phyloP scores from a whole-genome alignment of 2,888 invertebrate species.

The Xiphydria camelus region DNA sequence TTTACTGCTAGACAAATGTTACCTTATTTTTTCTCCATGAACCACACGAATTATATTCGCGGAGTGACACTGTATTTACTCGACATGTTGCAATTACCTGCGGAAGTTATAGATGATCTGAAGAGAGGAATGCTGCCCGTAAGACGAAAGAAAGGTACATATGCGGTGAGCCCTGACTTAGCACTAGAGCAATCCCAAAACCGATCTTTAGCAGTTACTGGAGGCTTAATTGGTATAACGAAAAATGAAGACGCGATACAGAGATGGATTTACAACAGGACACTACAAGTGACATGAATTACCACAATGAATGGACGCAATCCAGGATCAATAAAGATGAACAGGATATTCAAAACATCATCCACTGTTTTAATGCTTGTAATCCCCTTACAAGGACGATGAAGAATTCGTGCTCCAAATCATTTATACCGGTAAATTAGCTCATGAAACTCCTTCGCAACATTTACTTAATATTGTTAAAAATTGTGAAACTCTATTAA shows the following conservation, averaged over 20 bases:
- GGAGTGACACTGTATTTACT: constrained; percentile 21
- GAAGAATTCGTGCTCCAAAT: no score
- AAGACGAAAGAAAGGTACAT: constrained; percentile 25
- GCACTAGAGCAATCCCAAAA: constrained; percentile 38
- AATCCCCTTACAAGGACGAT: no score
- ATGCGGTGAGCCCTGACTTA: constrained; percentile 32
- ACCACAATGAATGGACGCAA: constrained; percentile 3
- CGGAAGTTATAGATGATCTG: constrained; percentile 23
- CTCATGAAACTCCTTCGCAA: no score
- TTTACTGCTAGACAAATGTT: constrained; percentile 23
- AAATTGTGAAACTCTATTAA: no score
- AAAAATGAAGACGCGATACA: constrained; percentile 36
- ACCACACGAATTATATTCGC: constrained; percentile 24
- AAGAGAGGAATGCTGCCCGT: constrained; percentile 29
- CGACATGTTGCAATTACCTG: constrained; percentile 27
- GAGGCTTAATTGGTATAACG: constrained; percentile 32
- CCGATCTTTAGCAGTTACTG: constrained; percentile 37
- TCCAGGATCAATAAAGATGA: constrained; percentile 27
- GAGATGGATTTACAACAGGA: constrained; percentile 18
- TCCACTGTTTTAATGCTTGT: no score
- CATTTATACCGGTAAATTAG: no score
- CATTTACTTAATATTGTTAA: no score
- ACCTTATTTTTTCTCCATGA: constrained; percentile 25
- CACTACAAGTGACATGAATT: background rate
- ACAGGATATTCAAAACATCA: constrained; percentile 24